These are phyloP conservation scores for Chlorops oryzae DNA, from an alignment of 1,140 invertebrate genomes.

Conservation along the genomic window DNA sequence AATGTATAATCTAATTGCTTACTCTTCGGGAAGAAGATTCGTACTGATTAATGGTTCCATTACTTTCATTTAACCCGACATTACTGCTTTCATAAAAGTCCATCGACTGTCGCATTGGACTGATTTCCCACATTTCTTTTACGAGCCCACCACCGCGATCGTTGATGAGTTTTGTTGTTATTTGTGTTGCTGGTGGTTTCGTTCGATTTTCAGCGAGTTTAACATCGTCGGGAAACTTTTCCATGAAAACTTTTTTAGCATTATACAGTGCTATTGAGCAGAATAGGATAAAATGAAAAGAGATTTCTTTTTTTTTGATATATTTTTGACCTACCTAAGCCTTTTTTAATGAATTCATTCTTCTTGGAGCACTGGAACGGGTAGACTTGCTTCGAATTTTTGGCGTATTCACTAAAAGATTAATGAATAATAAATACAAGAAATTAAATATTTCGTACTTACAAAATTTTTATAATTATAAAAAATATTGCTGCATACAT, in stretches of 20 bases:
- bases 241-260: slow-evolving; percentile 60
- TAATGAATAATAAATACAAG: slow-evolving; percentile 13
- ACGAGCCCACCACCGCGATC: too few species aligned
- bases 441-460: slow-evolving; percentile 17
- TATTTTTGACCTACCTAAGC: slow-evolving; percentile 59
- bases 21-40: too few species aligned
- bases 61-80: too few species aligned
- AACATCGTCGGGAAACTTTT: slow-evolving; percentile 69
- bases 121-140: too few species aligned
- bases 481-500: too few species aligned
- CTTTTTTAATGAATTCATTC: slow-evolving; percentile 73
- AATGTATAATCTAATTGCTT: too few species aligned
- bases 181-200: too few species aligned
- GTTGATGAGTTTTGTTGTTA: too few species aligned
- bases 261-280: slow-evolving; percentile 13
- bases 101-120: too few species aligned
- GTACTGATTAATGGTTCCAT: too few species aligned
- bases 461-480: too few species aligned
- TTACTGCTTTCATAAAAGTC: too few species aligned
- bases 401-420: slow-evolving; percentile 69
- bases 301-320: neutral
- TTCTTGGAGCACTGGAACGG: slow-evolving; percentile 70
- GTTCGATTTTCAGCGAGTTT: slow-evolving; percentile 63
- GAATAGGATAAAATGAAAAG: neutral
- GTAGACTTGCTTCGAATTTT: slow-evolving; percentile 63